Conservation (phyloP, 2,113 vertebrate species). For the Dasyornis broadbenti region DNA sequence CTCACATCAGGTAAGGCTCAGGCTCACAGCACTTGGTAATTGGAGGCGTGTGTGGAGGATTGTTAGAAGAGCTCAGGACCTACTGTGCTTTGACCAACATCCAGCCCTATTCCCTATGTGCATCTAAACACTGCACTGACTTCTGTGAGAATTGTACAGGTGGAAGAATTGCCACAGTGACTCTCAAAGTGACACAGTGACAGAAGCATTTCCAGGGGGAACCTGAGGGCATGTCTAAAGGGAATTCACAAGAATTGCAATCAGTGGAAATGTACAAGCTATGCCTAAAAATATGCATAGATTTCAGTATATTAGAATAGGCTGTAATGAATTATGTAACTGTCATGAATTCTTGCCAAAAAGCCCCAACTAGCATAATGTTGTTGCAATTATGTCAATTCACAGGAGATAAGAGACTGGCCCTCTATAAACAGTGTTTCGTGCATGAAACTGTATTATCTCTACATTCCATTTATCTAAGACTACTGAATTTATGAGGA, state of each 20-base stretch:
- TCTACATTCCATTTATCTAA: conserved; percentile 12
- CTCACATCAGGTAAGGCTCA: background rate
- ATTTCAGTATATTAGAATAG: conserved; percentile 46
- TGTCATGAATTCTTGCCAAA: conserved; percentile 34
- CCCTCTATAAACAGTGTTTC: background rate
- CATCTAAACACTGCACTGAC: background rate
- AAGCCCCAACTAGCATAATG: conserved; percentile 25
- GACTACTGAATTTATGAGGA: conserved; percentile 13
- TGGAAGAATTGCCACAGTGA: background rate
- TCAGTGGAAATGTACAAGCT: background rate
- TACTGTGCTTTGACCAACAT: background rate
- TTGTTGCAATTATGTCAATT: conserved; percentile 48
- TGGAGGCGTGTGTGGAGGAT: background rate
- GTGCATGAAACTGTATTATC: conserved; percentile 12
- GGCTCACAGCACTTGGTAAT: background rate
- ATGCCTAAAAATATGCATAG: background rate
- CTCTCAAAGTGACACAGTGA: background rate
- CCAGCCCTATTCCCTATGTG: background rate
- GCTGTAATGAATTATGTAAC: conserved; percentile 51
- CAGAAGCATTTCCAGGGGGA: background rate
- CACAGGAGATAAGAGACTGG: conserved; percentile 34
- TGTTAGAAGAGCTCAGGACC: background rate
- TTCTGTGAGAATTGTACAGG: background rate
- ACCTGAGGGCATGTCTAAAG: background rate
- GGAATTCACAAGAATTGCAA: background rate